Percentiles rank a stretch among this genome's conserved stretches.
These are phyloP conservation scores for Neoascia interrupta DNA, from an alignment of 2,888 invertebrate species.

Conservation along the genomic window DNA sequence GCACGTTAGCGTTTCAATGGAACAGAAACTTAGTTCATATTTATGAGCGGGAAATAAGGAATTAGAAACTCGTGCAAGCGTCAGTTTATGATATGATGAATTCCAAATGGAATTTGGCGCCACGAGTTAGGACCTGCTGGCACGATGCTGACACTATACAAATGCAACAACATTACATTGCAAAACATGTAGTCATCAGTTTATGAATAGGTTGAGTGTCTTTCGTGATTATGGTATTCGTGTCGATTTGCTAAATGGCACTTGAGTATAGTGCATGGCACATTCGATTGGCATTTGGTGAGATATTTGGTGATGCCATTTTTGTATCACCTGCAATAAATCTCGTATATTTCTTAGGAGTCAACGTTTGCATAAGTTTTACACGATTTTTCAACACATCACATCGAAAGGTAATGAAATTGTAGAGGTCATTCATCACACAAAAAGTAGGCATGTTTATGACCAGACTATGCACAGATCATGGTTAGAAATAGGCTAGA, in stretches of 20 bases:
- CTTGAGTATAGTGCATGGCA: slow-evolving; percentile 2
- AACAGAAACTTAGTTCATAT: slow-evolving; percentile 2
- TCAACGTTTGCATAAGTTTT: no score
- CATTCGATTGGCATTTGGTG: slow-evolving; percentile 16
- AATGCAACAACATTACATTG: slow-evolving; percentile 25
- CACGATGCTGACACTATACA: slow-evolving; percentile 5
- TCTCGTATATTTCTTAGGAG: no score
- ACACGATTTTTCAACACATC: no score
- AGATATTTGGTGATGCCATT: no score
- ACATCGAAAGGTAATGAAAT: no score
- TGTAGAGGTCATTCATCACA: no score
- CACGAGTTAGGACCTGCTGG: background rate
- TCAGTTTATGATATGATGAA: background rate
- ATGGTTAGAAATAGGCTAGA: no score
- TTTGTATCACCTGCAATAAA: no score
- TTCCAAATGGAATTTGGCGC: slow-evolving; percentile 15
- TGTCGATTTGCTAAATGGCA: slow-evolving; percentile 24
- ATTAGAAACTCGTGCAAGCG: slow-evolving; percentile 15
- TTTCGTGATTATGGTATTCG: slow-evolving; percentile 25
- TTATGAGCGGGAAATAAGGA: background rate
- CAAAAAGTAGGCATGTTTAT: no score
- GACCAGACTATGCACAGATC: no score
- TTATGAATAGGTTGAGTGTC: background rate
- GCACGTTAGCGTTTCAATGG: slow-evolving; percentile 36
- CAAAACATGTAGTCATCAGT: background rate